Evolutionary conservation across 2,888 invertebrate genomes (phyloP).

Genomic region (Eudasyphora cyanicolor): DNA sequence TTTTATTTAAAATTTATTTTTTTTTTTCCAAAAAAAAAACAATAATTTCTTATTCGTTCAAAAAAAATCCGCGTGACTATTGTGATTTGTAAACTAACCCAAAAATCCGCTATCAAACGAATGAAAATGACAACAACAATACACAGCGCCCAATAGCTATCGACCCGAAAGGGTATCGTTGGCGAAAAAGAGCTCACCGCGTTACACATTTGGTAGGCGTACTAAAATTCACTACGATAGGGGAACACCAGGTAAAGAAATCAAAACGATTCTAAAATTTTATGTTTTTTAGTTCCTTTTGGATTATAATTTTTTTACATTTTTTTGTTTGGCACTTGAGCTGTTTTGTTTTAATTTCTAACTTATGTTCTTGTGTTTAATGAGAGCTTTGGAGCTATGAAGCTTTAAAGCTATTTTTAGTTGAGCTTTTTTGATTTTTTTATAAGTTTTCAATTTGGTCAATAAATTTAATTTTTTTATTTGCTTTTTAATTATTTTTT

Average conservation of each 20-base stretch:
- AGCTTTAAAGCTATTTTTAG: slow-evolving; percentile 47
- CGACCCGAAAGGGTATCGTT: slow-evolving; percentile 84
- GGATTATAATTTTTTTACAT: background rate
- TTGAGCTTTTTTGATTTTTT: background rate
- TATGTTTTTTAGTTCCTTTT: background rate
- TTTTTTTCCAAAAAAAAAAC: slow-evolving; percentile 45
- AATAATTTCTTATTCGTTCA: background rate
- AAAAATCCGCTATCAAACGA: slow-evolving; percentile 51
- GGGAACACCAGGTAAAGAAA: slow-evolving; percentile 77
- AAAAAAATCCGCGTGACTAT: background rate
- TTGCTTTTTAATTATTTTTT: slow-evolving; percentile 38
- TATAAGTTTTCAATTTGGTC: slow-evolving; percentile 1
- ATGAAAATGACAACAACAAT: slow-evolving; percentile 25
- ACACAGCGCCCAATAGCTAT: slow-evolving; percentile 80
- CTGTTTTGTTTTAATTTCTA: slow-evolving; percentile 24
- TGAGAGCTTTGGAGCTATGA: slow-evolving; percentile 15
- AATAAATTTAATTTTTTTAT: slow-evolving; percentile 20
- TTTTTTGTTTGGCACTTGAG: slow-evolving; percentile 41
- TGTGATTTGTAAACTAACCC: slow-evolving; percentile 36
- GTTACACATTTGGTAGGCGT: slow-evolving; percentile 82
- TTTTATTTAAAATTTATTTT: slow-evolving; percentile 43
- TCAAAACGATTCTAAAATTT: background rate
- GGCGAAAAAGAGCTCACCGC: slow-evolving; percentile 79
- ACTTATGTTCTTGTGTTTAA: background rate
- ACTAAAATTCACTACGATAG: slow-evolving; percentile 78